Conservation (phyloP, 2,888 invertebrate species). For the Malthinus flaveolus region DNA sequence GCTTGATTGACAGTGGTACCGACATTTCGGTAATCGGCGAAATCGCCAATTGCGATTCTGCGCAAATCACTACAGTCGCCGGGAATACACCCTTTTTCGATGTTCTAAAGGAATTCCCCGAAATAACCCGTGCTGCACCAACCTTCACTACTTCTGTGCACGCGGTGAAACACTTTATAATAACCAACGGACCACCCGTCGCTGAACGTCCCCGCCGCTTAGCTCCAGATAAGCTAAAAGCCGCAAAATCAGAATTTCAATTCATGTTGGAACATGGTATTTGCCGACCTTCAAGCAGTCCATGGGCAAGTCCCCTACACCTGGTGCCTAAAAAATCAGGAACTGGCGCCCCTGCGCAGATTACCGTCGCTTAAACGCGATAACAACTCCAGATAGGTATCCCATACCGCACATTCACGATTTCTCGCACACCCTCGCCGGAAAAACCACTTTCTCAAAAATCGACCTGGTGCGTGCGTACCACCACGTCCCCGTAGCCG, state of each 20-base stretch:
- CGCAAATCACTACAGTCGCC: no score
- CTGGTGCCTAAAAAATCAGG: constrained; percentile 27
- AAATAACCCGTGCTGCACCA: no score
- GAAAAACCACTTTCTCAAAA: background rate
- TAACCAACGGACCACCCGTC: background rate
- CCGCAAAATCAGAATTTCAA: background rate
- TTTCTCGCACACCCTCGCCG: background rate
- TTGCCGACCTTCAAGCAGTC: constrained; percentile 49
- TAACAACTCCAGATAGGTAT: constrained; percentile 37
- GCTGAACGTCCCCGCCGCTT: background rate
- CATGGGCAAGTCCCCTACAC: constrained; percentile 50
- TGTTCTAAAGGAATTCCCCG: no score
- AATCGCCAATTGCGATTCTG: background rate
- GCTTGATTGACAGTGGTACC: background rate
- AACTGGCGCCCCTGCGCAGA: constrained; percentile 39
- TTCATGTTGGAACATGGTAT: constrained; percentile 45
- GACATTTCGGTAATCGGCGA: background rate
- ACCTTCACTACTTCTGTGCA: background rate
- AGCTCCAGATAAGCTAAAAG: background rate
- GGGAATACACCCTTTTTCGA: no score
- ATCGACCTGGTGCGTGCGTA: background rate
- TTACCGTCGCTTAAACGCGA: constrained; percentile 39
- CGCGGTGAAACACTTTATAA: background rate
- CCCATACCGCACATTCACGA: constrained; percentile 42
- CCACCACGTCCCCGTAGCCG: constrained; percentile 18